Base-by-base conservation (phyloP, 2,888 invertebrate species). In the Amiota mariae region DNA sequence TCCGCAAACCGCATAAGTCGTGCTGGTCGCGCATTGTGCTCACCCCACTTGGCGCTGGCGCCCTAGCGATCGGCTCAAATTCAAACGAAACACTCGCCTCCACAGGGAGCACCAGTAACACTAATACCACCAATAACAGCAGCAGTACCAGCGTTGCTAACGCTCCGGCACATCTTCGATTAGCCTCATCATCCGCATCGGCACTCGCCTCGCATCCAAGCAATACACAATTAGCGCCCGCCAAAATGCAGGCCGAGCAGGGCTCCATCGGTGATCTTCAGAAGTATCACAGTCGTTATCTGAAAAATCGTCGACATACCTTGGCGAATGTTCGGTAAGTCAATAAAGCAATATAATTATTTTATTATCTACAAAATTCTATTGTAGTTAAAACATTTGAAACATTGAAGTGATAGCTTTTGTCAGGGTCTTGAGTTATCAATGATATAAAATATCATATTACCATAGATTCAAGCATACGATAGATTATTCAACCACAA, bases 251-350 rank as follows among this genome's bases (percentile, higher is more conserved):
- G 91, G 97, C 96, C 82, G 96, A 97, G 91, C 96, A 96, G 89
- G 96, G 97, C 82, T 95, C 95, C 90, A 96, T 97, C 88, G 96
- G 96, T 72, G 96, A 96, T 90, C 92, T 97, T 85, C 95, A 96
- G 89, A 95, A 95, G 89, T 96, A 96, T 90, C 96, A 96, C 89
- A 95, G 94, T 84, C 91, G 95, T 84, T 95, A 96, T 90, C 93
- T 96, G 86, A 94, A 96, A 91, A 96, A 95, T 87, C 93, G 97
- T 76, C 93, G 97, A 73, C 97, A 97, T 90, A 97, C 97, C 12
- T 92, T 97, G 88, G 97, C 97, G 78, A 97, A 97, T 91, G 96
- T 97, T 91, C 96, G 96, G 96, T 97, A 91, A 96, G 96, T 93
- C n/a, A 15, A 9, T 15, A 4, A 15, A 18, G 10, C 0, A 18